phyloP scores from a whole-genome alignment of 2,888 invertebrate species.

The Spialia ferax region DNA sequence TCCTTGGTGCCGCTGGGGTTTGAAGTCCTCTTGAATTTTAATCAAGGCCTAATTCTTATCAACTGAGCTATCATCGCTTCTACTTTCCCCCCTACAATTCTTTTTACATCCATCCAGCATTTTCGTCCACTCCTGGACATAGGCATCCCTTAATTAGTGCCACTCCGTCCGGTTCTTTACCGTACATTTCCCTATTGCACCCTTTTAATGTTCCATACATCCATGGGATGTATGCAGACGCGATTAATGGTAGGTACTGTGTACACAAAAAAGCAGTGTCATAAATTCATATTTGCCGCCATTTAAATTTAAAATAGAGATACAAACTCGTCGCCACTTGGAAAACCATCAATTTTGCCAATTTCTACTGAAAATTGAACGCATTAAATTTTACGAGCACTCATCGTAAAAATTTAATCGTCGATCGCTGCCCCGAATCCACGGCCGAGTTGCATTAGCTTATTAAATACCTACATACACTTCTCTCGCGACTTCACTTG shows the following conservation, averaged over 20 bases:
- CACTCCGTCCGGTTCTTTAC: too few species aligned
- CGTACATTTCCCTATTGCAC: too few species aligned
- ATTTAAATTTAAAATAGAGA: slow-evolving; percentile 1
- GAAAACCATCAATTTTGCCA: slow-evolving; percentile 13
- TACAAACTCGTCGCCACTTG: not conserved
- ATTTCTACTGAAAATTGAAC: slow-evolving; percentile 32
- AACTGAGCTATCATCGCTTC: too few species aligned
- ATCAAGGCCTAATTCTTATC: too few species aligned
- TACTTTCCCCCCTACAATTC: too few species aligned
- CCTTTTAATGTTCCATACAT: too few species aligned
- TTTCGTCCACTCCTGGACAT: too few species aligned
- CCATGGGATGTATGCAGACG: too few species aligned
- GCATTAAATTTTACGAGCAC: slow-evolving; percentile 37
- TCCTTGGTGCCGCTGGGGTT: too few species aligned
- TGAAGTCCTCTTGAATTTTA: too few species aligned
- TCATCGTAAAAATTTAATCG: slow-evolving; percentile 38
- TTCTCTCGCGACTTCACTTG: slow-evolving; percentile 4
- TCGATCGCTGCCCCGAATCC: slow-evolving; percentile 4
- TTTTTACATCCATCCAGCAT: too few species aligned
- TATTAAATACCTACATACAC: slow-evolving; percentile 16
- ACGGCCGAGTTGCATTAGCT: slow-evolving; percentile 31
- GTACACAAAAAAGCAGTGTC: not conserved
- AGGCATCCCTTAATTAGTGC: too few species aligned
- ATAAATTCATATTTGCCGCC: not conserved
- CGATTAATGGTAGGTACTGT: not conserved